A percentile compares a stretch with the other conserved stretches of the same genome.
Evolutionary conservation across 2,113 vertebrate genomes (phyloP).

Genomic region (Scomber scombrus): DNA sequence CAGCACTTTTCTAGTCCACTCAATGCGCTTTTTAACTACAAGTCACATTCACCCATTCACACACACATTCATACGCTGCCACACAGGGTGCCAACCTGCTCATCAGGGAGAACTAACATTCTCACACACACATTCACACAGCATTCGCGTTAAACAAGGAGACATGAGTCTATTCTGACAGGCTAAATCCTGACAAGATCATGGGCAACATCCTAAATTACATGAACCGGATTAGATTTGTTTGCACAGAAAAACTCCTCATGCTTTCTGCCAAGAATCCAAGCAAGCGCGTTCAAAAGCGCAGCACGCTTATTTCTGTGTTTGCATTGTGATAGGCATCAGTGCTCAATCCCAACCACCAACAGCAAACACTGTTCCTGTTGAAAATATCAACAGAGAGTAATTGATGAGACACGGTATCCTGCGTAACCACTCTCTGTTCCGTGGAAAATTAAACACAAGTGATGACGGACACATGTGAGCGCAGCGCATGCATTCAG

Average conservation of each 20-base stretch:
- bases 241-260: constrained; percentile 48
- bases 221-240: constrained; percentile 41
- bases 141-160: background rate
- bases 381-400: constrained; percentile 39
- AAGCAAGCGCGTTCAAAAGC: background rate
- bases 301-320: background rate
- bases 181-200: constrained; percentile 39
- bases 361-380: constrained; percentile 37
- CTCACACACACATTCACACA: too few relatives aligned
- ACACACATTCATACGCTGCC: too few relatives aligned
- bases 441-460: constrained; percentile 38
- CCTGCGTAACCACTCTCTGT: background rate
- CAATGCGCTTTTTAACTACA: too few relatives aligned
- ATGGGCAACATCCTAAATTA: constrained; percentile 24
- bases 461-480: constrained; percentile 15
- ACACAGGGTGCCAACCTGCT: too few relatives aligned
- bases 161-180: constrained; percentile 5
- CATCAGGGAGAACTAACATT: too few relatives aligned
- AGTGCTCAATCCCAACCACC: constrained; percentile 16
- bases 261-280: background rate
- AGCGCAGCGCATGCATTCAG: constrained; percentile 32
- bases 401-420: constrained; percentile 11
- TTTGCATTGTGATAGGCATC: constrained; percentile 33
- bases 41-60: too few relatives aligned
- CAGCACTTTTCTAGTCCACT: too few relatives aligned